Conservation (phyloP, 2,888 invertebrate species). For the Oligia strigilis region DNA sequence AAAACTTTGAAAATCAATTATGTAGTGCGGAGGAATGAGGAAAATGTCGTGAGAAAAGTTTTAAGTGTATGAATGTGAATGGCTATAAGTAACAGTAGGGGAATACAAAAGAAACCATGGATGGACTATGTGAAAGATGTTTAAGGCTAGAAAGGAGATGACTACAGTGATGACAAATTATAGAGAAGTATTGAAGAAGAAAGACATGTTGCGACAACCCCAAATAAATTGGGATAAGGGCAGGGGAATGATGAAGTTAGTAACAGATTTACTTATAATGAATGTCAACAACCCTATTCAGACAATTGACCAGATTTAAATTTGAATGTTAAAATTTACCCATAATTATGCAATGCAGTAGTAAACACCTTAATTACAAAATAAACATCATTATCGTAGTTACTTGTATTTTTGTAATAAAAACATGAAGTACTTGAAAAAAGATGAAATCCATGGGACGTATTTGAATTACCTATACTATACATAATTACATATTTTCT, state of each 20-base stretch:
- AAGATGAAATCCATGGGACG: not conserved
- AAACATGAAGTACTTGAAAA: conserved; percentile 14
- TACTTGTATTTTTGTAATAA: conserved; percentile 1
- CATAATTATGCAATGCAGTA: conserved; percentile 13
- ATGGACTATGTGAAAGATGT: not conserved
- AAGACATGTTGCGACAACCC: not conserved
- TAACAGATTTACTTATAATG: not conserved
- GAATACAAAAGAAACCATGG: not conserved
- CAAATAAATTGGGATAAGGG: not conserved
- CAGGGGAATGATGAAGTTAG: not conserved
- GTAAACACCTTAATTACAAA: conserved; percentile 28
- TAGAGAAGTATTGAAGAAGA: not conserved
- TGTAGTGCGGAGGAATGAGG: not conserved
- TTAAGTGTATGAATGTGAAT: not conserved
- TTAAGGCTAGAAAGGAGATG: not conserved
- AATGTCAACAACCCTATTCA: not conserved
- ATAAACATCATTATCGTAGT: conserved; percentile 1
- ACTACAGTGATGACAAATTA: not conserved
- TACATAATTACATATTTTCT: not conserved
- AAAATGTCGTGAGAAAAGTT: not conserved
- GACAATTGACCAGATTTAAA: not conserved
- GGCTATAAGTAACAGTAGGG: not conserved
- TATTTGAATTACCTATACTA: not conserved
- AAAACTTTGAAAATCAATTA: not conserved
- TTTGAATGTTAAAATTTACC: not conserved